These are phyloP conservation scores for Myotis findleyi DNA, from an alignment of 2,797 vertebrate species.

Conservation along the genomic window DNA sequence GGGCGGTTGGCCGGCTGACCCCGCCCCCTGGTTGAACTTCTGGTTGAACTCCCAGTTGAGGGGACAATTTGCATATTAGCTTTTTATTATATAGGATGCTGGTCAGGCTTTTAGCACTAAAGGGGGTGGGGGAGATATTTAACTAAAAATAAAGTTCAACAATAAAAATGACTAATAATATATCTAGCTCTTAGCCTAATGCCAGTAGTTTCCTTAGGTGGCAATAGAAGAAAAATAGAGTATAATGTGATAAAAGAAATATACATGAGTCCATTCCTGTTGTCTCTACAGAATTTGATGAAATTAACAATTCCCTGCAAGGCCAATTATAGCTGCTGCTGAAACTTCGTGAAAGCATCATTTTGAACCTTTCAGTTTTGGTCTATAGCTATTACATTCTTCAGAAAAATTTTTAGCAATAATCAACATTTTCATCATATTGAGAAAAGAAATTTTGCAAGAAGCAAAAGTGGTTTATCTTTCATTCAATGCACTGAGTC, in stretches of 20 bases:
- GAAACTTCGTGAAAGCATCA: conserved; percentile 36
- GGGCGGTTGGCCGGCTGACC: too few species aligned
- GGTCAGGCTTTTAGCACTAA: neutral
- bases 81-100: too few species aligned
- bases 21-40: too few species aligned
- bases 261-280: conserved; percentile 43
- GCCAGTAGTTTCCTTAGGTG: conserved; percentile 9
- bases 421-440: conserved; percentile 59
- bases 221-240: neutral
- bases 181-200: conserved; percentile 74
- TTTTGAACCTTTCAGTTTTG: conserved; percentile 22
- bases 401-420: conserved; percentile 51
- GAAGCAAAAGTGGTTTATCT: conserved; percentile 42
- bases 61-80: too few species aligned
- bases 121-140: neutral
- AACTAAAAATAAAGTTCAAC: conserved; percentile 31
- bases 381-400: neutral
- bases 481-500: conserved; percentile 65
- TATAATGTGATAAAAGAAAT: neutral
- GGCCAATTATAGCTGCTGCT: conserved; percentile 61
- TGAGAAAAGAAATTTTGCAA: conserved; percentile 40
- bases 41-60: too few species aligned
- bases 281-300: conserved; percentile 74
- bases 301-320: conserved; percentile 66
- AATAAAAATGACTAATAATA: conserved; percentile 49